phyloP scores from a whole-genome alignment of 2,113 vertebrate genomes.

The Passerina amoena region DNA sequence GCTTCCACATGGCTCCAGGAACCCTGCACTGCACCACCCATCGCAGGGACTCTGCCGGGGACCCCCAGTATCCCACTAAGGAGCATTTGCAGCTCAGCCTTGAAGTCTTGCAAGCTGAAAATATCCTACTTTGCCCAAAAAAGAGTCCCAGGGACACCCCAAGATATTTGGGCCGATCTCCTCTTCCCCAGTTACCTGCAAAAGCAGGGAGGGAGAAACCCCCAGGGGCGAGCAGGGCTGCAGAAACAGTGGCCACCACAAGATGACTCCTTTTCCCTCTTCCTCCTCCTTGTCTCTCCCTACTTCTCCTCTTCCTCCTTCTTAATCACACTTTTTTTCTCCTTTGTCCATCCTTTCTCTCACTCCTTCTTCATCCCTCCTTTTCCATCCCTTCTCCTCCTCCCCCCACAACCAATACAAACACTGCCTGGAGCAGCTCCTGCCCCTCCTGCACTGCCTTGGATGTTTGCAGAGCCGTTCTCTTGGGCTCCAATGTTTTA shows the following conservation, averaged over 20 bases:
- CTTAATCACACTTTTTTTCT: not conserved
- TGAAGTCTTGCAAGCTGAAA: not conserved
- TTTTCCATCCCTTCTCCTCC: not conserved
- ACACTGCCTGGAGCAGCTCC: not conserved
- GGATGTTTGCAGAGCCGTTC: not conserved
- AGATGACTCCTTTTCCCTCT: not conserved
- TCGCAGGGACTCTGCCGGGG: too few relatives aligned
- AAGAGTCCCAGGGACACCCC: too few relatives aligned
- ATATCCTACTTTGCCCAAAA: not conserved
- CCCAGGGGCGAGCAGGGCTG: not conserved
- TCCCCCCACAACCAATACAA: not conserved
- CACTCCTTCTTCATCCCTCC: not conserved
- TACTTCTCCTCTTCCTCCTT: not conserved
- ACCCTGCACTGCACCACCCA: not conserved
- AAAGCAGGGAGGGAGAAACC: not conserved
- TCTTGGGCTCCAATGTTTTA: not conserved
- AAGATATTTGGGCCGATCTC: not conserved
- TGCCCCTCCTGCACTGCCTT: not conserved
- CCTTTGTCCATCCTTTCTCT: not conserved
- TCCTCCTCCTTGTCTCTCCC: not conserved
- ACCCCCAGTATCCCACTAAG: not conserved
- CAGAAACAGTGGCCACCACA: not conserved
- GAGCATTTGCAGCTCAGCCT: not conserved
- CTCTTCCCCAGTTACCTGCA: not conserved
- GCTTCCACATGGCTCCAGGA: not conserved